Base-by-base conservation (phyloP, 2,113 vertebrate genomes). In the Etheostoma spectabile region DNA sequence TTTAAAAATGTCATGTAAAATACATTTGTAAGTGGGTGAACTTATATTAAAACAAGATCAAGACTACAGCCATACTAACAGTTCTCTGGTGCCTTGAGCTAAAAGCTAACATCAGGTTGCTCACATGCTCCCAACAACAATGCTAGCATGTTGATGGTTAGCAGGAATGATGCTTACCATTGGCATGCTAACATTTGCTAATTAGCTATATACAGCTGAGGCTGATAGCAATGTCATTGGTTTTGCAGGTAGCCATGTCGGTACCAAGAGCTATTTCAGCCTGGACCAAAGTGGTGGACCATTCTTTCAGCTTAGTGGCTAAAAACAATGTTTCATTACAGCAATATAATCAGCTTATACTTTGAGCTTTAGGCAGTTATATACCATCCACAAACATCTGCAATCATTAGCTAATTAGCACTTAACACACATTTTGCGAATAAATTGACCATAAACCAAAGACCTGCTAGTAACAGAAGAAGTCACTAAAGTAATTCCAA, bases 1-100 rank as follows among this genome's bases (percentile, higher is more conserved):
- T 74, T n/a, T 33, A 35, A 52, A 63, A 84, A 62, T 68, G 5
- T n/a, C 4, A 57, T 15, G 8, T 8, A 75, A 71, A 75, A 82
- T 53, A 57, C 19, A 71, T 71, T 51, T 64, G 18, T 38, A 30
- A 75, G 56, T 42, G 27, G 5, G 12, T 68, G 6, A 77, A 3
- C 2, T 52, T n/a, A 59, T 13, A 35, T 48, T 49, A 46, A 60
- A 59, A 52, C 33, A 60, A 38, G 7, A 63, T 33, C 27, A 71
- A 67, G 57, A 33, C 19, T 27, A 42, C 5, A 77, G 53, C 15
- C 27, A 38, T 19, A 14, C 27, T 61, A 19, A 11, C 55, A 59
- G 64, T n/a, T 64, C 33, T 61, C 16, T 53, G 48, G 35, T 30
- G 48, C 64, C 69, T 53, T 61, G 16, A 55, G 65, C 35, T 10